Conservation (phyloP, 2,113 vertebrate species). For the Zosterops borbonicus region DNA sequence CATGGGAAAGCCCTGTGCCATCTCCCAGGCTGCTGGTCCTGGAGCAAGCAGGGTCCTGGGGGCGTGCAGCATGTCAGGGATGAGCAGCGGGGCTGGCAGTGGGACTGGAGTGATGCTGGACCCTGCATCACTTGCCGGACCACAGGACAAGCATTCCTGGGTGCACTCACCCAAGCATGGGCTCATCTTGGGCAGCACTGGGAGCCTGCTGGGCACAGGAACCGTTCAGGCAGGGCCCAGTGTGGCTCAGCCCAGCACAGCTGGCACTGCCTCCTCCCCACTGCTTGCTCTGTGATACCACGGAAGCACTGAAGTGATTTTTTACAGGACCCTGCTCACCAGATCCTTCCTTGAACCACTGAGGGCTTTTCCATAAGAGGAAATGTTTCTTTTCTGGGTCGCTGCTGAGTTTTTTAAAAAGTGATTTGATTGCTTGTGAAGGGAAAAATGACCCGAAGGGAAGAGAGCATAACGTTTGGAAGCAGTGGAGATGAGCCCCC, state of each 20-base stretch:
- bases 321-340: neutral
- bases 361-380: conserved; percentile 54
- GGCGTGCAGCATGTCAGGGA: neutral
- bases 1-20: neutral
- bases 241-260: neutral
- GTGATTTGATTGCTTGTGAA: conserved; percentile 18
- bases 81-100: neutral
- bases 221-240: neutral
- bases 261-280: accelerated
- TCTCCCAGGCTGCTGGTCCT: neutral
- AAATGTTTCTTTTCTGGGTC: conserved; percentile 59
- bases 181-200: accelerated
- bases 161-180: accelerated
- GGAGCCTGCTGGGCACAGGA: neutral
- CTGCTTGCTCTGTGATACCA: accelerated
- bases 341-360: conserved; percentile 6
- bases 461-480: neutral
- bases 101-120: neutral
- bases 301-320: neutral
- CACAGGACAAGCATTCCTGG: accelerated
- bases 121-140: neutral
- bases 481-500: neutral
- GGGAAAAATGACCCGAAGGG: conserved; percentile 41
- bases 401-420: conserved; percentile 40
- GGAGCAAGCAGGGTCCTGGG: neutral